These are phyloP conservation scores for Parotocinclus haroldoi DNA, from an alignment of 2,797 vertebrate genomes.

Conservation along the genomic window DNA sequence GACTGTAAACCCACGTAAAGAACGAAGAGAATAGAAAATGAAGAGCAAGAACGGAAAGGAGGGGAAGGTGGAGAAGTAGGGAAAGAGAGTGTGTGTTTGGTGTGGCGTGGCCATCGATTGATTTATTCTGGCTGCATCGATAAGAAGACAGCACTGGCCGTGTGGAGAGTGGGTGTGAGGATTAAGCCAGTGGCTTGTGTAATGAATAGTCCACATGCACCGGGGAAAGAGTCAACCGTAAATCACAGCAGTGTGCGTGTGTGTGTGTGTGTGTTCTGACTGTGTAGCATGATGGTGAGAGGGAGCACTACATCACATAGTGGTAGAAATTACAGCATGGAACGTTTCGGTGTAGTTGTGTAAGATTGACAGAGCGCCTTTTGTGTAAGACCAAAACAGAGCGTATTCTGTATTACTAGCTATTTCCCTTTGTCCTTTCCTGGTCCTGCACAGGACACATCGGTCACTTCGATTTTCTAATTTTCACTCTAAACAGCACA, in stretches of 20 bases:
- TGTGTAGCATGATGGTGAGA: conserved; percentile 2
- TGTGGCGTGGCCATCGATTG: conserved; percentile 31
- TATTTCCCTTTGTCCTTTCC: conserved; percentile 17
- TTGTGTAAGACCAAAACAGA: neutral
- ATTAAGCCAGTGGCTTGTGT: conserved; percentile 55
- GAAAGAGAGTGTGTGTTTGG: conserved; percentile 10
- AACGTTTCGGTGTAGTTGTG: neutral
- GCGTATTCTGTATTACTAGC: conserved; percentile 2
- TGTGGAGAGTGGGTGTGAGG: conserved; percentile 41
- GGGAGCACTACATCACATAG: conserved; percentile 31
- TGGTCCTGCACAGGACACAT: conserved; percentile 7
- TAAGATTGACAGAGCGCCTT: neutral
- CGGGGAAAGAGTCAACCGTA: conserved; percentile 45
- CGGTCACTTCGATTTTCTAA: conserved; percentile 40
- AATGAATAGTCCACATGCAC: conserved; percentile 58
- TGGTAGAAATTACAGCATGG: neutral
- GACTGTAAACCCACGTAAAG: too few species aligned
- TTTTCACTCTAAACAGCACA: conserved; percentile 32
- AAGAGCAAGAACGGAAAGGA: neutral
- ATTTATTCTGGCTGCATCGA: conserved; percentile 71
- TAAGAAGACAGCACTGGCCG: conserved; percentile 66
- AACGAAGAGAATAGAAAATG: neutral
- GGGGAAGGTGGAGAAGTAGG: conserved; percentile 1
- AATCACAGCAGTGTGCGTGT: conserved; percentile 39
- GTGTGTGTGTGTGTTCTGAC: conserved; percentile 1